Percentiles rank a stretch among this genome's conserved stretches.
Evolutionary conservation across 1,140 invertebrate genomes (phyloP).

Genomic region (Drosophila jambulina): DNA sequence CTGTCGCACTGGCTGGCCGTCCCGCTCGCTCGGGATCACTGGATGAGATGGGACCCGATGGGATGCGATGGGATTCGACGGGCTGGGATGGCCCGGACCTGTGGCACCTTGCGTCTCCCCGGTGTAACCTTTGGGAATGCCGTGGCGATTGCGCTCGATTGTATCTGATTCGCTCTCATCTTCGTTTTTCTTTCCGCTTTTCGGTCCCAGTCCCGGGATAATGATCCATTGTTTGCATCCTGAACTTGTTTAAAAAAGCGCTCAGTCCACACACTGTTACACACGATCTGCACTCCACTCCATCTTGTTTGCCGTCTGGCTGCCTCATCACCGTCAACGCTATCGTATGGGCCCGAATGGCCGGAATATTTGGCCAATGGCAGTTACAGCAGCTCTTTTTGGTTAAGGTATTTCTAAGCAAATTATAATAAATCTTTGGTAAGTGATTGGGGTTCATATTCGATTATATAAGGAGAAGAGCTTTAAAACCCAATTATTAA

Average conservation of each 20-base stretch:
- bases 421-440: slow-evolving; percentile 48
- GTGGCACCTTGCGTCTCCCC: slow-evolving; percentile 57
- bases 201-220: slow-evolving; percentile 66
- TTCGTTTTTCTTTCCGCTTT: slow-evolving; percentile 36
- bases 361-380: slow-evolving; percentile 39
- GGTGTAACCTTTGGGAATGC: slow-evolving; percentile 81
- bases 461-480: no score
- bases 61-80: slow-evolving; percentile 6
- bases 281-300: slow-evolving; percentile 41
- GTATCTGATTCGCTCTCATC: slow-evolving; percentile 70
- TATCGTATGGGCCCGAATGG: slow-evolving; percentile 46
- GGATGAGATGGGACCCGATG: slow-evolving; percentile 16
- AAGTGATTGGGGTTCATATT: no score
- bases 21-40: slow-evolving; percentile 29
- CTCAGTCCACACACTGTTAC: slow-evolving; percentile 46
- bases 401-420: slow-evolving; percentile 62
- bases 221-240: slow-evolving; percentile 83
- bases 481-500: not conserved
- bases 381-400: slow-evolving; percentile 51
- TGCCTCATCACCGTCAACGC: slow-evolving; percentile 63
- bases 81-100: slow-evolving; percentile 30
- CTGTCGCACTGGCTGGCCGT: slow-evolving; percentile 18
- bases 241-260: slow-evolving; percentile 82
- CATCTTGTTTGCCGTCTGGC: slow-evolving; percentile 57
- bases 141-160: slow-evolving; percentile 72